These are phyloP conservation scores for Chamaedrilus cognettii DNA, from an alignment of 2,888 invertebrate genomes.

Conservation along the genomic window DNA sequence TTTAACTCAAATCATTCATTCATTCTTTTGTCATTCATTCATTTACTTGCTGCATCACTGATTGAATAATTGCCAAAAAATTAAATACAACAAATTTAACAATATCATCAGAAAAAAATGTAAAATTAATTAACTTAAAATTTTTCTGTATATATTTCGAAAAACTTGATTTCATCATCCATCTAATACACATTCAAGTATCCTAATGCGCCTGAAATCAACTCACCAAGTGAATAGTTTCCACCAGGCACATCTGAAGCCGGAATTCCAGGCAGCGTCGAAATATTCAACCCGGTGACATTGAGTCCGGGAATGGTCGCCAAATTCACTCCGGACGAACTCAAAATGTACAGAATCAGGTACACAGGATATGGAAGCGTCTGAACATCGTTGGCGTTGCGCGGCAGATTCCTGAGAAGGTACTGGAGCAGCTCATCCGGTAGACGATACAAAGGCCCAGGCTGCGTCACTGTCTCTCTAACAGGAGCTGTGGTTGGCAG, in stretches of 20 bases:
- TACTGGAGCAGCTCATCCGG: slow-evolving; percentile 16
- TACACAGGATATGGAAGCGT: slow-evolving; percentile 15
- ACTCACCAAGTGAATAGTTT: slow-evolving; percentile 6
- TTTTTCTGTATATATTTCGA: no score
- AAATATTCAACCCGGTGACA: background rate
- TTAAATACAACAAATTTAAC: no score
- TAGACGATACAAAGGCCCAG: slow-evolving; percentile 14
- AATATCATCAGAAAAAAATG: no score
- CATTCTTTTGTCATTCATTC: no score
- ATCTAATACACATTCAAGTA: no score
- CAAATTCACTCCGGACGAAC: slow-evolving; percentile 12
- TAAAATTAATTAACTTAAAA: no score
- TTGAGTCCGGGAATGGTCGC: slow-evolving; percentile 13
- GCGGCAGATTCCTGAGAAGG: slow-evolving; percentile 16
- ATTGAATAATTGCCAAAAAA: no score
- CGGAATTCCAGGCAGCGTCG: background rate
- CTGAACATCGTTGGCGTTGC: slow-evolving; percentile 9
- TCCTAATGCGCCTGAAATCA: no score
- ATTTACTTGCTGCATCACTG: no score
- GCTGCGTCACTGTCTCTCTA: background rate
- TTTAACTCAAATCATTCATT: no score
- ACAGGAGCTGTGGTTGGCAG: background rate
- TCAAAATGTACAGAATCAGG: slow-evolving; percentile 9
- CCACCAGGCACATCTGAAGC: background rate
- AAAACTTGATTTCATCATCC: no score